Evolutionary conservation across 2,888 invertebrate species (phyloP), one percentile per base, ranked within the genome.

Genomic region (Nowickia ferox): DNA sequence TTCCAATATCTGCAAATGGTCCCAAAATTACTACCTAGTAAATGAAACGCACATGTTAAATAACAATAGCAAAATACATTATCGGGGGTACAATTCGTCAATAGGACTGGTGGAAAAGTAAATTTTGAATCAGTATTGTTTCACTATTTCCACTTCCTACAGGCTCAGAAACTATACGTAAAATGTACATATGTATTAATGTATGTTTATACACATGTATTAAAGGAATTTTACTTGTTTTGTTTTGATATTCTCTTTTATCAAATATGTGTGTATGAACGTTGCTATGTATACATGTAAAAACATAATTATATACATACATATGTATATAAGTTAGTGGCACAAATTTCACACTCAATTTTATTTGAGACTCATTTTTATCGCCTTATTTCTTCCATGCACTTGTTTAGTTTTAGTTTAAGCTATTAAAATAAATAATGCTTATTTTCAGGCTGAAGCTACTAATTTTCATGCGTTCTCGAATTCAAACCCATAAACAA

Each of bases 381-480:
- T 30, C 44, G 48, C 44, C 4, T 57, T 51, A 38, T 22, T 61
- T 22, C 38, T 65, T 51, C 11, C 46, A 63, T 71, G 53, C 77
- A 77, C 77, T 77, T 84, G 75, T 65, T 59, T 44, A 30, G 59
- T 44, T 82, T 17, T 74, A 63, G 59, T 77, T 61, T 38, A 22
- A 53, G 30, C 30, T 19, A 68, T 57, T 46, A 46, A 72, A 74
- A 81, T 81, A 78, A 84, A 77, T 77, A 42, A 85, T 82, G 57
- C 59, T 15, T 71, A 65, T 68, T 83, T 83, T 85, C 74, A 69
- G 81, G 65, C 59, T 42, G 71, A 30, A 75, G 61, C 82, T 76
- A 79, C 79, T 85, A 77, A 75, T 84, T 86, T 88, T 71, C 75
- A 66, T 19, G 74, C 57, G 46, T 76, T 69, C 75, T 79, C 71